phyloP scores from a whole-genome alignment of 1,140 invertebrate species.

The Meteorus sp. region DNA sequence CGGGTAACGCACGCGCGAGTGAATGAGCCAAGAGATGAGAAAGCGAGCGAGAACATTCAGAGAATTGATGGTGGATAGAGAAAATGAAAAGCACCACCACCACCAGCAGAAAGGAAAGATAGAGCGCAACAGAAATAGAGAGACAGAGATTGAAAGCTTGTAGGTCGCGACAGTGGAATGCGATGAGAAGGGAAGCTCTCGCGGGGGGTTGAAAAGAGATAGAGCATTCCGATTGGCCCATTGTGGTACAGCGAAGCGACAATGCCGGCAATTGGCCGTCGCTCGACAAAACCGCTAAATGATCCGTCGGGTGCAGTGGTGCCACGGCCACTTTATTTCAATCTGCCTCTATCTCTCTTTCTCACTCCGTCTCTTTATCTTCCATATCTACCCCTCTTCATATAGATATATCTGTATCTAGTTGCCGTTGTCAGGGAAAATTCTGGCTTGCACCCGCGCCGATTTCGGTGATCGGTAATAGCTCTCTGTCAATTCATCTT shows the following conservation, averaged over 20 bases:
- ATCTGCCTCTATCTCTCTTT: slow-evolving; percentile 42
- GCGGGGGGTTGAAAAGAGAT: slow-evolving; percentile 46
- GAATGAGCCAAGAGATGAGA: slow-evolving; percentile 1
- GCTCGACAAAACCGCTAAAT: slow-evolving; percentile 62
- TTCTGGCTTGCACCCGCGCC: slow-evolving; percentile 10
- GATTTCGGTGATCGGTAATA: slow-evolving; percentile 24
- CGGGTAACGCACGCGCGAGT: slow-evolving; percentile 16
- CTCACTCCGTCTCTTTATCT: too few species aligned
- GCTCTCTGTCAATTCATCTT: background rate
- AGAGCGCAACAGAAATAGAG: slow-evolving; percentile 12
- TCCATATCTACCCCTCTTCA: background rate
- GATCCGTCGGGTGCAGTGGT: slow-evolving; percentile 55
- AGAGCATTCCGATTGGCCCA: slow-evolving; percentile 59
- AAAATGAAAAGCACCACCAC: slow-evolving; percentile 20
- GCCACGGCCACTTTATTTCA: slow-evolving; percentile 60
- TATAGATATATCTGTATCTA: too few species aligned
- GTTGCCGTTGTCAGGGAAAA: background rate
- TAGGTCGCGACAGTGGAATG: slow-evolving; percentile 2
- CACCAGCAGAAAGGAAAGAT: slow-evolving; percentile 14
- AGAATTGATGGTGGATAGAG: slow-evolving; percentile 19
- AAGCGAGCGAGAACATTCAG: slow-evolving; percentile 1
- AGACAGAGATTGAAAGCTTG: slow-evolving; percentile 2
- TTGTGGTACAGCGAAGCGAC: slow-evolving; percentile 59
- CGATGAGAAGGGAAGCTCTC: slow-evolving; percentile 4
- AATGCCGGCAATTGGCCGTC: slow-evolving; percentile 61